Evolutionary conservation across 2,797 vertebrate species (phyloP), one percentile per base, ranked within the genome.

Genomic region (Enteromius fasciolatus): DNA sequence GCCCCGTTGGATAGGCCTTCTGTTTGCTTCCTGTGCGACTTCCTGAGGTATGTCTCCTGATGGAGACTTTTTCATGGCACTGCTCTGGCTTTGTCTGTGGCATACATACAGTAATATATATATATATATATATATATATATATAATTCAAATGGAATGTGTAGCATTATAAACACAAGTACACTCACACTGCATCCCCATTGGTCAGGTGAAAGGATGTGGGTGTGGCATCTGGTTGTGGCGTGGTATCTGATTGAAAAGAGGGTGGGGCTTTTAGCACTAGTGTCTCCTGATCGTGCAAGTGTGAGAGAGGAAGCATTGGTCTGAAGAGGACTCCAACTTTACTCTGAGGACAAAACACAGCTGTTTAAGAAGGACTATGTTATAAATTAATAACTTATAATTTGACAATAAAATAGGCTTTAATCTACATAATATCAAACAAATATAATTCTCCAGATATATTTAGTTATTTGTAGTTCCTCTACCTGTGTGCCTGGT

Each of bases 11-110:
- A 97, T 92, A 46, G 90, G 93, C 77, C 94, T 94, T 18, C 93
- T 92, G 81, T 91, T 92, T 75, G 89, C 94, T 78, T 95, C 95
- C 5, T 90, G 94, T 77, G 93, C 93, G 10, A 90, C 84, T 0
- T 95, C 94, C 89, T 95, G 95, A 86, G 94, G 94, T 77, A 93
- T 92, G 1, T 96, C 96, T 92, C 96, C 96, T 0, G 96, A 97
- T 50, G 95, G 93, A 25, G 96, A 98, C 61, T 96, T 96, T 87
- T 90, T 94, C 11, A 93, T 92, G 87, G 84, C 78, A 85, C 82
- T 90, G 82, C 88, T 92, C 87, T 94, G 91, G 86, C 86, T 92
- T 81, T 93, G 92, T 77, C 97, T 98, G 86, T 3, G 83, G 36
- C 63, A 64, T 31, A 68, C 17, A 31, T 63, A 63, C 28, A 63